Conservation (phyloP, 2,888 invertebrate species). For the Liodrosophila aerea region DNA sequence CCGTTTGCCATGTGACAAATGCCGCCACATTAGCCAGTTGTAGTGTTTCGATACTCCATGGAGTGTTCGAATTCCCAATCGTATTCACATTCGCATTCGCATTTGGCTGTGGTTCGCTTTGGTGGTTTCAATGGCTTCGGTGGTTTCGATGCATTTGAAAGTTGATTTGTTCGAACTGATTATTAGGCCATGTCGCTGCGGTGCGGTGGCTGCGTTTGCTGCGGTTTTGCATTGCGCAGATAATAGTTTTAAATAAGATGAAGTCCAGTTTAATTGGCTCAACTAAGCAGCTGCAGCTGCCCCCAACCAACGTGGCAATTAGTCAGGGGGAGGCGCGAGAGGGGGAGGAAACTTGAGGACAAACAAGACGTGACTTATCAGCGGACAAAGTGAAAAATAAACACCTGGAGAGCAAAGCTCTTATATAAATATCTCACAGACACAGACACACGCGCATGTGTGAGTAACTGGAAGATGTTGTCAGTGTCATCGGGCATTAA, state of each 20-base stretch:
- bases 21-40: conserved; percentile 51
- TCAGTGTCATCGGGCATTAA: conserved; percentile 55
- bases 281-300: conserved; percentile 32
- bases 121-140: conserved; percentile 34
- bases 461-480: conserved; percentile 27
- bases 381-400: conserved; percentile 33
- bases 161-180: conserved; percentile 73
- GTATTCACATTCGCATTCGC: conserved; percentile 1
- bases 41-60: conserved; percentile 16
- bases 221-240: conserved; percentile 41
- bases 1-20: conserved; percentile 45
- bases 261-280: conserved; percentile 63
- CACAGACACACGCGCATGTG: conserved; percentile 1
- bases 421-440: conserved; percentile 6
- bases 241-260: conserved; percentile 69
- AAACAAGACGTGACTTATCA: conserved; percentile 69
- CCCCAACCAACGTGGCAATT: conserved; percentile 25
- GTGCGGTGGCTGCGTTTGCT: conserved; percentile 43
- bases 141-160: conserved; percentile 60
- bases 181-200: conserved; percentile 49
- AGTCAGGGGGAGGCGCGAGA: conserved; percentile 24
- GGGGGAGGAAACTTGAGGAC: conserved; percentile 19
- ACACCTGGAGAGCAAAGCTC: conserved; percentile 38
- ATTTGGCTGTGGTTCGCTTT: conserved; percentile 41
- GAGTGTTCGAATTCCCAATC: conserved; percentile 1